These are phyloP conservation scores for Esox lucius DNA, from an alignment of 2,797 vertebrate species.

Conservation along the genomic window DNA sequence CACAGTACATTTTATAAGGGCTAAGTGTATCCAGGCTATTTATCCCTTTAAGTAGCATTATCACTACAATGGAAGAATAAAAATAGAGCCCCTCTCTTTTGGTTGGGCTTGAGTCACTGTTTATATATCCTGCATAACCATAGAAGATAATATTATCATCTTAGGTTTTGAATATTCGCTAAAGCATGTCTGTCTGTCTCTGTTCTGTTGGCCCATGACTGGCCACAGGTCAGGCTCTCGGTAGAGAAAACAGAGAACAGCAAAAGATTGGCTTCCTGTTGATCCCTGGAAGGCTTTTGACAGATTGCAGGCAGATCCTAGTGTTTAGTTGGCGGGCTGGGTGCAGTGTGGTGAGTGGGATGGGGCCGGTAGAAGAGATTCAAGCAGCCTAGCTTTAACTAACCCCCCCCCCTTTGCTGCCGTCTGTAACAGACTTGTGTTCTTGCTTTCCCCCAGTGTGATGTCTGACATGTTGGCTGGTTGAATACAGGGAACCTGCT, in stretches of 20 bases:
- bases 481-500: not conserved
- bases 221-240: too few species aligned
- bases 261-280: too few species aligned
- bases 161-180: not conserved
- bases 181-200: not conserved
- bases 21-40: not conserved
- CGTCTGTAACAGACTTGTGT: not conserved
- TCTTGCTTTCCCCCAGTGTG: not conserved
- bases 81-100: not conserved
- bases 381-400: too few species aligned
- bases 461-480: not conserved
- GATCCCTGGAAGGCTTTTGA: too few species aligned
- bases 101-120: not conserved
- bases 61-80: not conserved
- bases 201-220: too few species aligned
- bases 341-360: too few species aligned
- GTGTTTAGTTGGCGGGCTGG: too few species aligned
- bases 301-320: too few species aligned
- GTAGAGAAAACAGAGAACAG: too few species aligned
- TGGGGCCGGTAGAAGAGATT: not conserved
- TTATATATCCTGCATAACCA: not conserved
- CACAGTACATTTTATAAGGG: not conserved
- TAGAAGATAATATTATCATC: not conserved
- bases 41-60: not conserved
- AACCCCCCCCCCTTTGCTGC: too few species aligned